Percentiles rank a stretch among this genome's conserved stretches.
These are phyloP conservation scores for Reticulitermes speratus DNA, from an alignment of 1,140 invertebrate genomes.

Conservation along the genomic window DNA sequence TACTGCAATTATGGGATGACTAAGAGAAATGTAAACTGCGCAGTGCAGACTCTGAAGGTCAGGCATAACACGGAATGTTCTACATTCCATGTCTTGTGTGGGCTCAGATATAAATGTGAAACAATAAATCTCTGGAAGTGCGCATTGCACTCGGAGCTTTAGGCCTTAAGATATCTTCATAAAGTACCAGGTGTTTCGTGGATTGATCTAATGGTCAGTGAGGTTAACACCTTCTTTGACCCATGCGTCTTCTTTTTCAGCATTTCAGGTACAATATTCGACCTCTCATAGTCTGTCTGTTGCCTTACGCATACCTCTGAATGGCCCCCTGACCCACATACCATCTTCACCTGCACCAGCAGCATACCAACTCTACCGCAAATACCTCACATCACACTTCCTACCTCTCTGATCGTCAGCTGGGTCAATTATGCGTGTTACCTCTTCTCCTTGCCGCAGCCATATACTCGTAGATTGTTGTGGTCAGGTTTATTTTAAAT, in stretches of 20 bases:
- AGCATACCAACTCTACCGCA: background rate
- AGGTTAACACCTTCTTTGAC: background rate
- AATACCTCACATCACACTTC: background rate
- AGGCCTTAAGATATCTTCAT: background rate
- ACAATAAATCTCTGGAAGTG: background rate
- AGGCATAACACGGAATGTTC: background rate
- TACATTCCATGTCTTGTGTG: background rate
- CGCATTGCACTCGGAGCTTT: background rate
- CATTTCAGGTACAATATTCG: background rate
- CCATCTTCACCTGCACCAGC: background rate
- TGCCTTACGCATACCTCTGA: background rate
- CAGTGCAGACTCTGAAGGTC: background rate
- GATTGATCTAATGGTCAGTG: background rate
- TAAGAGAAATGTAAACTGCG: background rate
- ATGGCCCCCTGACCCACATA: background rate
- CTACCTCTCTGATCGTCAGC: background rate
- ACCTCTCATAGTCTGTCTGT: background rate
- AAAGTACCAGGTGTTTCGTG: background rate
- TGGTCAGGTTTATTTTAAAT: too few relatives aligned
- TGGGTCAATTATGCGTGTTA: background rate
- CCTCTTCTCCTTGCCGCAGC: too few relatives aligned
- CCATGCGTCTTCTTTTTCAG: background rate
- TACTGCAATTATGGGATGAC: background rate
- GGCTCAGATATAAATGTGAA: background rate
- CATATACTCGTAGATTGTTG: too few relatives aligned